Base-by-base conservation (phyloP, 2,113 vertebrate genomes). In the Corynorhinus townsendii region DNA sequence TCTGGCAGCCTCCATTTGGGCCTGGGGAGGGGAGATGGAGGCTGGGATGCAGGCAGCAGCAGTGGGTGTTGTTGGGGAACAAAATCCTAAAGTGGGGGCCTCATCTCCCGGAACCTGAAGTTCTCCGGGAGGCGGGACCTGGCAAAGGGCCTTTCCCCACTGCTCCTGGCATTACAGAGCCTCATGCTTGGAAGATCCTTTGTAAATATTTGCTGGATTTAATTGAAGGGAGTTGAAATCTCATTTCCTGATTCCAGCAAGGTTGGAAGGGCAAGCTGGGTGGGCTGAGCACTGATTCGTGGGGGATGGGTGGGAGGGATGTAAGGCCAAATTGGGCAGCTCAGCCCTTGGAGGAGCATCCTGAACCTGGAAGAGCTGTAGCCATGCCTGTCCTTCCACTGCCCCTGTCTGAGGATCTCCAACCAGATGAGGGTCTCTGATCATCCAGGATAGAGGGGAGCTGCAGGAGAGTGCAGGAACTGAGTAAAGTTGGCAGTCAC, bases 241-340 rank as follows among this genome's bases (percentile, higher is more conserved):
- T 92, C 85, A 95, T 84, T 96, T 86, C 81, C 94, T 93, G 90
- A 87, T 90, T 93, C 88, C n/a, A 80, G 69, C 40, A 79, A 71
- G 56, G 35, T 64, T 94, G 75, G 76, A 71, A 73, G 43, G 26
- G 11, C 59, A 91, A 71, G 72, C 77, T 84, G 93, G 24, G 69
- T 56, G 52, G 59, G 56, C 52, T 35, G 24, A 19, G n/a, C 17
- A 89, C 33, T 0, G 4, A 33, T 30, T 35, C 11, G 7, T 11
- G 22, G 56, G 43, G 14, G 19, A 0, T 30, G n/a, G 45, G 28
- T 12, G 49, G 64, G 79, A 59, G 22, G 77, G 62, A 38, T 0
- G 7, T 1, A 12, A 72, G 64, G 16, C 64, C 66, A 2, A 8
- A 14, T 0, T 8, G 43, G 24, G 49, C 24, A 59, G 75, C 45